phyloP scores from a whole-genome alignment of 2,888 invertebrate genomes.

The Formica aserva region DNA sequence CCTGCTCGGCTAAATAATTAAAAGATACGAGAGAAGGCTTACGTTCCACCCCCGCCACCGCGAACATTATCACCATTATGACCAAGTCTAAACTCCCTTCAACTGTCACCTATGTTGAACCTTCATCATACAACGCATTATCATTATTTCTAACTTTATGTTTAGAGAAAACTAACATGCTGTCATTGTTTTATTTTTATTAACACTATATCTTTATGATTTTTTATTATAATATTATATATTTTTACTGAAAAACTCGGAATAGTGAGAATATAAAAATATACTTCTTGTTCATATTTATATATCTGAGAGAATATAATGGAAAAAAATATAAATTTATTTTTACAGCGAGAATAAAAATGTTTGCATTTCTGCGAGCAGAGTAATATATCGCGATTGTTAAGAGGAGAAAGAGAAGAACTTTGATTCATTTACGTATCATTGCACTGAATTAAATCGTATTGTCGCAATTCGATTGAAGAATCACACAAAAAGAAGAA shows the following conservation, averaged over 20 bases:
- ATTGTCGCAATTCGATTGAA: not conserved
- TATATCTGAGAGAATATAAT: not conserved
- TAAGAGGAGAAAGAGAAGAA: not conserved
- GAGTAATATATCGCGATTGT: not conserved
- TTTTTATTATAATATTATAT: not conserved
- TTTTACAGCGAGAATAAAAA: too few species aligned
- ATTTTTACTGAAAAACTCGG: not conserved
- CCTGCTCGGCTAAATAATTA: conserved; percentile 84
- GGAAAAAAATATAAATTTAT: not conserved
- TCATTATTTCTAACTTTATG: not conserved
- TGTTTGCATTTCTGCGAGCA: not conserved
- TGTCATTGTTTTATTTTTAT: not conserved
- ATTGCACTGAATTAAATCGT: not conserved
- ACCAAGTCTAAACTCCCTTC: conserved; percentile 54
- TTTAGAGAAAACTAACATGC: not conserved
- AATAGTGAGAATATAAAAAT: not conserved
- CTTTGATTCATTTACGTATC: not conserved
- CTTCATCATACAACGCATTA: not conserved
- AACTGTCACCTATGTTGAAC: conserved; percentile 54
- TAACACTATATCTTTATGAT: not conserved
- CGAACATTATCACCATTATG: conserved; percentile 58
- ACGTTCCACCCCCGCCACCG: conserved; percentile 64
- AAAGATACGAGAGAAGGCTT: conserved; percentile 81
- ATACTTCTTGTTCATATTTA: not conserved
- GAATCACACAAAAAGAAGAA: not conserved